Percentiles rank a stretch among this genome's conserved stretches.
Conservation (phyloP, 2,113 vertebrate species). For the Melanocharis versteri region DNA sequence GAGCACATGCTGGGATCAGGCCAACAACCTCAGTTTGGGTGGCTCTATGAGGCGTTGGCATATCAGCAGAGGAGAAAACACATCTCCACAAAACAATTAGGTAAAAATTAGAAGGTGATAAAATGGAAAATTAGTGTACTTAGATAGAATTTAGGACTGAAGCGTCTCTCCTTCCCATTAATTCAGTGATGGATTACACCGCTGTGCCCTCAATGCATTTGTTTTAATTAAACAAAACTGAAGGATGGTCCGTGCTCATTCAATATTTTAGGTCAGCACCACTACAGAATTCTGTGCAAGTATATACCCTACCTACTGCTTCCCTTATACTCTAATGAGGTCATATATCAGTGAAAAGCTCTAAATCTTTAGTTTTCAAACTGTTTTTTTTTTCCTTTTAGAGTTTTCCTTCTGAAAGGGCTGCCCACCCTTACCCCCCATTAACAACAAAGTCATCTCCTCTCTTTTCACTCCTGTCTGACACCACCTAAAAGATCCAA, state of each 20-base stretch:
- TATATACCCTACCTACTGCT: background rate
- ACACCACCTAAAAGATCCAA: background rate
- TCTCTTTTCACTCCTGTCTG: background rate
- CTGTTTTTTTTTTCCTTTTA: background rate
- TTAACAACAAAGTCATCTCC: background rate
- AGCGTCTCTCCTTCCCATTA: background rate
- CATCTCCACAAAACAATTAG: constrained; percentile 22
- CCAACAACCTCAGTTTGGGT: background rate
- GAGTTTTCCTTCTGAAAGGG: background rate
- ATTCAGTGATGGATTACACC: constrained; percentile 10
- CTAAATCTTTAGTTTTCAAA: background rate
- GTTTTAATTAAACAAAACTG: constrained; percentile 44
- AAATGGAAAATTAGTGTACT: constrained; percentile 42
- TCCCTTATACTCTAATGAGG: background rate
- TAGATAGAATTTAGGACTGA: constrained; percentile 6
- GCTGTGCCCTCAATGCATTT: background rate
- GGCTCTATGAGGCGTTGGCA: background rate
- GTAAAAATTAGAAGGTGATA: constrained; percentile 49
- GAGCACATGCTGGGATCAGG: background rate
- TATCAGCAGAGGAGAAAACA: background rate
- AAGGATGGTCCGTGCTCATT: background rate
- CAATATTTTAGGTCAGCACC: background rate
- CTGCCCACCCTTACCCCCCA: background rate
- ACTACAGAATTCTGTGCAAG: background rate
- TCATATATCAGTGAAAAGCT: background rate